phyloP scores from a whole-genome alignment of 2,888 invertebrate genomes.

The Leptinotarsa juncta region DNA sequence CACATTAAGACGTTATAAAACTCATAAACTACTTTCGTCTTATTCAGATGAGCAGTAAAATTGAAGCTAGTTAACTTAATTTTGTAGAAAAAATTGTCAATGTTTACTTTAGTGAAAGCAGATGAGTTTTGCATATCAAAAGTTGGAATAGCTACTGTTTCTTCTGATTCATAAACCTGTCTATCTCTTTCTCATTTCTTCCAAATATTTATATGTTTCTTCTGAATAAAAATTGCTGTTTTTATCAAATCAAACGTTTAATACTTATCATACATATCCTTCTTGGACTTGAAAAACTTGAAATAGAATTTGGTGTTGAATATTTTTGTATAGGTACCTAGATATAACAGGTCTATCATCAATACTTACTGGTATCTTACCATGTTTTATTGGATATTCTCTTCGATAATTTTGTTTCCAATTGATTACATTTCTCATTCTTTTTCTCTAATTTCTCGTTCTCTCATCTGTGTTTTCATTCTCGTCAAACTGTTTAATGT shows the following conservation, averaged over 20 bases:
- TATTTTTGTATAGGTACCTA: not conserved
- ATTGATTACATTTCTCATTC: not conserved
- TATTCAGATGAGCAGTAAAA: not conserved
- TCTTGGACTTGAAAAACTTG: not conserved
- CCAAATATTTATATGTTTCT: not conserved
- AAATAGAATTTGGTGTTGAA: not conserved
- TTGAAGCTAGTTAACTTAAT: not conserved
- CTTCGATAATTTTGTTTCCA: not conserved
- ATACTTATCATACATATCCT: not conserved
- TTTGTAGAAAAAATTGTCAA: not conserved
- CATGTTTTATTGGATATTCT: not conserved
- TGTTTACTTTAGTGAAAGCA: not conserved
- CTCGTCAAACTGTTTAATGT: too few species aligned
- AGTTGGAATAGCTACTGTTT: not conserved
- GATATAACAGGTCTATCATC: not conserved
- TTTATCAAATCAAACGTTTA: not conserved
- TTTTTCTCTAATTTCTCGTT: too few species aligned
- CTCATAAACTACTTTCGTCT: not conserved
- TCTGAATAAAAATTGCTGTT: not conserved
- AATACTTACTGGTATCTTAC: not conserved
- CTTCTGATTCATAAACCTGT: not conserved
- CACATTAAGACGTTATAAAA: not conserved
- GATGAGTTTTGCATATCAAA: slow-evolving; percentile 4
- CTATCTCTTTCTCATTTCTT: not conserved
- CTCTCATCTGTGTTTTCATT: too few species aligned